phyloP scores from a whole-genome alignment of 2,113 vertebrate species.

The Callospermophilus lateralis region DNA sequence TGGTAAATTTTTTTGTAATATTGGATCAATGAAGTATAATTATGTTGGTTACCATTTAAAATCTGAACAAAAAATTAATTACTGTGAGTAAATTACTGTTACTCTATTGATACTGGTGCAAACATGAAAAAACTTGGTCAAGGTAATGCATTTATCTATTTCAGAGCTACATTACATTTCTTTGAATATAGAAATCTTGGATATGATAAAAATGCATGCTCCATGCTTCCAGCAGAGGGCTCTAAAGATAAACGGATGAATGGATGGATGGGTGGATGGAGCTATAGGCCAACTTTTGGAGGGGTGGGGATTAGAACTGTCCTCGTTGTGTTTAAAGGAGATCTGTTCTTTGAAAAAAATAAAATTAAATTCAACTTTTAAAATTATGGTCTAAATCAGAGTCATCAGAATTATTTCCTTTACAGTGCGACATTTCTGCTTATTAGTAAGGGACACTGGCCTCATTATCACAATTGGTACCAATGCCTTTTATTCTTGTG shows the following conservation, averaged over 20 bases:
- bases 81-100: neutral
- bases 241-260: neutral
- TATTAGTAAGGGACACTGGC: neutral
- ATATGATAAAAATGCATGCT: neutral
- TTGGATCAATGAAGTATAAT: neutral
- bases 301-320: neutral
- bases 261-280: too few relatives aligned
- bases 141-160: neutral
- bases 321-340: slow-evolving; percentile 24
- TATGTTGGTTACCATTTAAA: neutral
- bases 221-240: slow-evolving; percentile 70
- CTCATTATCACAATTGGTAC: slow-evolving; percentile 34
- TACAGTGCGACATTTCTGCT: slow-evolving; percentile 30
- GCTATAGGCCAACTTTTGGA: neutral
- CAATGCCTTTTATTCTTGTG: slow-evolving; percentile 52
- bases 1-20: neutral
- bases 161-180: neutral
- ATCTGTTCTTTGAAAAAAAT: slow-evolving; percentile 51
- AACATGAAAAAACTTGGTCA: neutral
- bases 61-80: slow-evolving; percentile 21
- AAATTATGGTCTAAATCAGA: neutral
- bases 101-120: neutral
- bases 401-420: neutral
- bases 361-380: slow-evolving; percentile 21
- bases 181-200: neutral